Base-by-base conservation (phyloP, 1,140 invertebrate genomes). In the Brachionus manjavacas region DNA sequence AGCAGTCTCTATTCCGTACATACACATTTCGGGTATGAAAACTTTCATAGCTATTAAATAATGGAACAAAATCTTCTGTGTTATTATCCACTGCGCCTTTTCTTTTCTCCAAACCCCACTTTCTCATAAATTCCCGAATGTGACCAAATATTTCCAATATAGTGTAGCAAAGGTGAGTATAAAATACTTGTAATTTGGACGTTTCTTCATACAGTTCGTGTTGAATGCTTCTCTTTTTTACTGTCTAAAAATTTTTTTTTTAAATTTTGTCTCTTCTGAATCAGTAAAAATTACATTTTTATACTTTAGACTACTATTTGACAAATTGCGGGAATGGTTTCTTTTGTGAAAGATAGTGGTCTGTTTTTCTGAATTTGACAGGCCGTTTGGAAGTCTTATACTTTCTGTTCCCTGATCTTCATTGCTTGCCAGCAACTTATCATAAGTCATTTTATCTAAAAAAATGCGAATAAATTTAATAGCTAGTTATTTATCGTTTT, bases 11-110 rank as follows among this genome's bases (percentile, higher is more conserved):
- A 46, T 97, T 93, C 86, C 96, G 91, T 85, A 95, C 91, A 88
- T 97, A 98, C 25, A 98, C 93, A 90, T 98, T 97, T 41, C 94
- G 91, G 12, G 94, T 94, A 91, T 96, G 98, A 91, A 98, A 98
- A 87, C 93, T 93, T 88, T 97, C 95, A 91, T 97, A 98, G 86
- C 92, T 93, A 87, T 96, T 93, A 89, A 95, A 97, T 2, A 99
- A 91, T 14, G 94, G 92, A 35, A 94, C 94, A 91, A 97, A 99
- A 8, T 94, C 95, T 9, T 14, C 7, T 20, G 68, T 41, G 20
- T 72, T 93, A 91, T 85, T 60, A 49, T 83, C 79, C 14, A 64
- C 9, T 1, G 79, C 52, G 11, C 49, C 52, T 66, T 83, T 41
- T 28, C 52, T 41, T n/a, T 64, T 41, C 7, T 83, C 79, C 4